Base-by-base conservation (phyloP, 2,113 vertebrate genomes). In the Pholis gunnellus region DNA sequence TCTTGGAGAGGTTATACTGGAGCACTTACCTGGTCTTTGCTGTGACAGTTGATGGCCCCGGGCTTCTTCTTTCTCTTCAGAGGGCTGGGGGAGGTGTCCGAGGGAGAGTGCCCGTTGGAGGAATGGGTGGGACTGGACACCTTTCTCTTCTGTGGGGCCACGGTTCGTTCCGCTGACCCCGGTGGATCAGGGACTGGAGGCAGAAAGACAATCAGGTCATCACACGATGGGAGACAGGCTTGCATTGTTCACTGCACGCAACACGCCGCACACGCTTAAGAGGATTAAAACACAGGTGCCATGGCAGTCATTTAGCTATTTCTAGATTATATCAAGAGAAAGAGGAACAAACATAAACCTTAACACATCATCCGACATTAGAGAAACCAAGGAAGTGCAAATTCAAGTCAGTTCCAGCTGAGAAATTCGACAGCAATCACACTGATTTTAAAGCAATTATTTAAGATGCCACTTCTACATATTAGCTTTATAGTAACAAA, bases 11-110 rank as follows among this genome's bases (percentile, higher is more conserved):
- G 64, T 48, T n/a, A 38, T 38, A 40, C 50, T 3, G 13, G 8
- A 46, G 25, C 57, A 25, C 86, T 95, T 97, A 99, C 98, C 97
- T 99, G 98, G 85, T 99, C 98, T 94, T 99, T 99, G 94, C 85
- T 99, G 93, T 91, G 96, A 92, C 89, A 95, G 92, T 96, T 96
- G 85, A 98, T 87, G 68, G 98, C 95, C 82, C 98, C 98, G 3
- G 98, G 97, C 92, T 99, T 99, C 96, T 99, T 99, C 95, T 99
- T 99, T 95, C 99, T 99, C 96, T 99, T 99, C 86, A 97, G 90
- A 56, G 97, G 97, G 90, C 98, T 99, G 46, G 97, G 95, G 10
- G 98, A 98, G 50, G 96, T 95, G 89, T 99, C 98, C 77, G 97
- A 95, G 17, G 98, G 97, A 31, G 98, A 99, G 93, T 99, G 98